Conservation (phyloP, 1,140 invertebrate species). For the Drosophila bifasciata region DNA sequence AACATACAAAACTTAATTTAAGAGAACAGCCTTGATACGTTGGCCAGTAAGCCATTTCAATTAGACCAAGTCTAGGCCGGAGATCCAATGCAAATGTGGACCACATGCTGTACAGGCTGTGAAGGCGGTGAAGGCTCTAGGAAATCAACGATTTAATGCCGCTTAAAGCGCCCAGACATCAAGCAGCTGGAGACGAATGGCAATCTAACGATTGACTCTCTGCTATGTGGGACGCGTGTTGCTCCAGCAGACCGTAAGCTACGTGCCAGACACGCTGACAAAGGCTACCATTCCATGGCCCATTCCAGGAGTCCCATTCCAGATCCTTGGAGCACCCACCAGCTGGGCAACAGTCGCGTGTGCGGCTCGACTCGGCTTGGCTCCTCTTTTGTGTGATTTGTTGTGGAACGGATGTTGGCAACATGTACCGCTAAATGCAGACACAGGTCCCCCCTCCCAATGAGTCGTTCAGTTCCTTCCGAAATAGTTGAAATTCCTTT, state of each 20-base stretch:
- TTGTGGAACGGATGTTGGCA: conserved; percentile 69
- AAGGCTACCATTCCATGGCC: conserved; percentile 15
- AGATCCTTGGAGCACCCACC: conserved; percentile 20
- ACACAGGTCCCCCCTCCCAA: conserved; percentile 59
- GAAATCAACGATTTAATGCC: conserved; percentile 57
- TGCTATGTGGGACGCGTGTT: conserved; percentile 53
- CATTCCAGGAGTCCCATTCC: too few relatives aligned
- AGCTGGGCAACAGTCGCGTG: conserved; percentile 46
- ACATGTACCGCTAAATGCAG: conserved; percentile 61
- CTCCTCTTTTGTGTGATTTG: conserved; percentile 59
- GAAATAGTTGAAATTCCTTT: conserved; percentile 38
- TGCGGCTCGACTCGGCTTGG: conserved; percentile 15
- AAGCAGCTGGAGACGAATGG: conserved; percentile 29
- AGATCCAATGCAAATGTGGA: conserved; percentile 37
- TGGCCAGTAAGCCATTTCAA: conserved; percentile 41
- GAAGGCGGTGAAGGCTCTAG: too few relatives aligned
- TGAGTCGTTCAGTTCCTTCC: conserved; percentile 27
- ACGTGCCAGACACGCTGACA: conserved; percentile 51
- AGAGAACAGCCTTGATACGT: conserved; percentile 7
- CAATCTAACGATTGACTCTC: conserved; percentile 28
- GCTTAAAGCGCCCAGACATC: conserved; percentile 41
- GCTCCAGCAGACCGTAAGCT: conserved; percentile 66
- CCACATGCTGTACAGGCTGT: too few relatives aligned
- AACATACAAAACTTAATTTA: background rate
- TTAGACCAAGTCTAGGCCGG: conserved; percentile 15